Evolutionary conservation across 2,888 invertebrate species (phyloP).

Genomic region (Aporophyla lueneburgensis): DNA sequence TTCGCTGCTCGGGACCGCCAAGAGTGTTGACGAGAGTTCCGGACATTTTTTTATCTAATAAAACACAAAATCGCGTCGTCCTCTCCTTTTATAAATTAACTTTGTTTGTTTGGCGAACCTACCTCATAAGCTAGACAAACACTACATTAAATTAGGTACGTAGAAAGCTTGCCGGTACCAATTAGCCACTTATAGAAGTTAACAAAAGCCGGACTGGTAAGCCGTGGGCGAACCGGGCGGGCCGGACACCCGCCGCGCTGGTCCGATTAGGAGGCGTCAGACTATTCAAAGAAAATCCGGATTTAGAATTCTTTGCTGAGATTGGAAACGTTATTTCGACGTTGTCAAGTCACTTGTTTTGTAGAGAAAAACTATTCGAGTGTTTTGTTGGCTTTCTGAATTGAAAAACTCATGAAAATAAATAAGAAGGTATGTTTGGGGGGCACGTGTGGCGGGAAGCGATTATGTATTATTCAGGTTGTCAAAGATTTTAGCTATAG

Average conservation of each 20-base stretch:
- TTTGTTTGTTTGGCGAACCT: slow-evolving; percentile 4
- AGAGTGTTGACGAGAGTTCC: neutral
- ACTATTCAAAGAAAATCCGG: slow-evolving; percentile 65
- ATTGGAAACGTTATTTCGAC: slow-evolving; percentile 56
- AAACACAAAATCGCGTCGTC: neutral
- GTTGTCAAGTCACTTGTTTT: slow-evolving; percentile 36
- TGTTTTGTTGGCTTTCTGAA: slow-evolving; percentile 25
- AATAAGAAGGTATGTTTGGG: slow-evolving; percentile 1
- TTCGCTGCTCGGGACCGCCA: no score
- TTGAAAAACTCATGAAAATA: slow-evolving; percentile 33
- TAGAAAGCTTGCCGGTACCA: slow-evolving; percentile 39
- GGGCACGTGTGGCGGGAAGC: neutral
- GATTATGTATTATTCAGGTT: neutral
- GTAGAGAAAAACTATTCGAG: slow-evolving; percentile 45
- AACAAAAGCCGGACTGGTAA: slow-evolving; percentile 59
- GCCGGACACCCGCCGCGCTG: slow-evolving; percentile 36
- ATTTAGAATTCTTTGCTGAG: slow-evolving; percentile 59
- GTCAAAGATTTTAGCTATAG: neutral
- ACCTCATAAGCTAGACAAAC: slow-evolving; percentile 18
- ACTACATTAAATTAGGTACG: slow-evolving; percentile 51
- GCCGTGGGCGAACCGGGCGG: slow-evolving; percentile 36
- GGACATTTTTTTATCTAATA: neutral
- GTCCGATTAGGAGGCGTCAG: slow-evolving; percentile 50
- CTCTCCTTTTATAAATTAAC: slow-evolving; percentile 15
- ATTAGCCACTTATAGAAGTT: slow-evolving; percentile 62